Evolutionary conservation across 2,797 vertebrate species (phyloP), one percentile per base, ranked within the genome.

Genomic region (Enteromius unitaeniatus): DNA sequence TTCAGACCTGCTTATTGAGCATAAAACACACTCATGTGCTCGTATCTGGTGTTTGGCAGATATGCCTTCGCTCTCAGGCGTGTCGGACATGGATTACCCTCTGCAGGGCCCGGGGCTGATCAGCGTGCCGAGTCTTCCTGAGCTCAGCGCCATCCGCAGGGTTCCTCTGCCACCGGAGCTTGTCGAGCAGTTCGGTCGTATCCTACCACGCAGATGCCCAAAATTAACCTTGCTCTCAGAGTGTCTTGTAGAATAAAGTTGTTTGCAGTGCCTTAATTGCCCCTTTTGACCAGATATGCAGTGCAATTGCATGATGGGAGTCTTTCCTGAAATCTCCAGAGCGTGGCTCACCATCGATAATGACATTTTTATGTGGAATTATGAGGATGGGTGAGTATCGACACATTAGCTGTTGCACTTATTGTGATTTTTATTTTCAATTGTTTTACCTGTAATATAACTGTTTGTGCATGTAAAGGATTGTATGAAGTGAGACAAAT

Each of bases 281-380:
- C 37, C 1, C 21, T 73, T 78, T 55, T 64, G 80, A 37, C n/a
- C 90, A 99, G 98, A 99, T 91, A 99, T 99, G 98, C 98, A 99
- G 45, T 99, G 97, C 89, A 99, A 99, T 87, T 99, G 98, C 92
- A 99, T 99, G 98, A 99, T 99, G 98, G 98, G 98, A 69, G 98
- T 99, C 73, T 99, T 99, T 79, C 97, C 98, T 34, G 96, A 98
- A 89, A 98, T 99, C 83, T 96, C 92, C 90, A 95, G 97, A 88
- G 97, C 98, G 0, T 99, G 98, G 98, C 95, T 99, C 1, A 99
- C 97, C 0, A 99, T 99, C 0, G 98, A 99, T 92, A 99, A 97
- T 67, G 98, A 99, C 88, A 98, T 99, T 85, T 99, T 99, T 90
- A 96, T 99, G 96, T 99, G 98, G 98, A 99, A 98, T 92, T 99